These are phyloP conservation scores for Zoanthus solanderi DNA, from an alignment of 92 coral and sea anemone species.

Conservation along the genomic window DNA sequence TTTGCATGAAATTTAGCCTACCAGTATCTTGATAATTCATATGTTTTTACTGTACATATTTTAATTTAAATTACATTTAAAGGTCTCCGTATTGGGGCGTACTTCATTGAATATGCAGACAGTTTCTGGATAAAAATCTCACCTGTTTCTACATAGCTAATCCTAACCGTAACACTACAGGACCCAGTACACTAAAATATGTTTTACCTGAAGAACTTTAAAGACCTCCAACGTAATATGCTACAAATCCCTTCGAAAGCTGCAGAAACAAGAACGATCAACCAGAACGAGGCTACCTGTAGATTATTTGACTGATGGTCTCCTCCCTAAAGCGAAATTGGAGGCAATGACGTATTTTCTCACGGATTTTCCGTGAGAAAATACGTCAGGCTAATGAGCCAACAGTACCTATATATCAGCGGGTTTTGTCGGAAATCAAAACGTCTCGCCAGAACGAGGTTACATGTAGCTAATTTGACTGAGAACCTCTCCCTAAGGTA, in stretches of 20 bases:
- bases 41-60: neutral
- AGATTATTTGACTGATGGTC: neutral
- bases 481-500: constrained; percentile 11
- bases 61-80: no score
- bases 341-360: constrained; percentile 9
- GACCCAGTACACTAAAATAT: neutral
- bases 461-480: neutral
- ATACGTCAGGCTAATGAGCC: neutral
- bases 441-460: neutral
- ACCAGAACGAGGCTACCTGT: constrained; percentile 2
- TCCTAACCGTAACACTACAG: neutral
- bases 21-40: neutral
- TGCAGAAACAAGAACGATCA: neutral
- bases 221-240: neutral
- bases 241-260: no score
- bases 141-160: no score
- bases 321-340: constrained; percentile 13
- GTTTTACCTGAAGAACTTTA: neutral
- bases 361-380: neutral
- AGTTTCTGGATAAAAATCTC: no score
- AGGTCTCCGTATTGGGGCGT: no score
- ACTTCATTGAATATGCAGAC: no score
- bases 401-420: constrained; percentile 14
- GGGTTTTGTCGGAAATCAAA: neutral
- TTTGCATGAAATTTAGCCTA: neutral